Conservation (phyloP, 1,140 invertebrate species). For the Papilio dardanus region DNA sequence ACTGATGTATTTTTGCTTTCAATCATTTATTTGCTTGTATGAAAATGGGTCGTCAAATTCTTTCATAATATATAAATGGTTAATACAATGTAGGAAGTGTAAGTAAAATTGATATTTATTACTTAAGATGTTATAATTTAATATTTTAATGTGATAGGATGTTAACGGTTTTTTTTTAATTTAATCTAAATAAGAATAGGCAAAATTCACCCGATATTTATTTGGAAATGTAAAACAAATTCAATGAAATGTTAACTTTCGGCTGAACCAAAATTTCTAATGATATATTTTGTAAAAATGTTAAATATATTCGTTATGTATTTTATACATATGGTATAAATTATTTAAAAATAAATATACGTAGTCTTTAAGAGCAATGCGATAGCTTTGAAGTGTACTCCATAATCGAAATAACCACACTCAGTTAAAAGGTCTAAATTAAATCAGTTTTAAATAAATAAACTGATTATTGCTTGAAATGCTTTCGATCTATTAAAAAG, state of each 20-base stretch:
- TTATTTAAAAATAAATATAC: background rate
- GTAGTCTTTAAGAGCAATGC: background rate
- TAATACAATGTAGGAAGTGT: slow-evolving; percentile 6
- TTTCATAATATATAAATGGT: background rate
- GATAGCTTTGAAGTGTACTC: background rate
- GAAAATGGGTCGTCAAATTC: background rate
- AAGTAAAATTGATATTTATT: background rate
- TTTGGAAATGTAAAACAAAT: too few species aligned
- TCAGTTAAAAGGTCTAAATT: background rate
- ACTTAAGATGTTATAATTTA: background rate
- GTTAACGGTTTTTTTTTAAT: too few species aligned
- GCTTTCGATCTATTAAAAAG: background rate
- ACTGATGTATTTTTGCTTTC: background rate
- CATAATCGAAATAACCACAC: background rate
- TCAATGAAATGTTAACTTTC: too few species aligned
- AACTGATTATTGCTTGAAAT: background rate
- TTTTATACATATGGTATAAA: too few species aligned
- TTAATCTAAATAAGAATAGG: background rate
- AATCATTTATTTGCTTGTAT: slow-evolving; percentile 3
- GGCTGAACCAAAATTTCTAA: too few species aligned
- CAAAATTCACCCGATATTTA: background rate
- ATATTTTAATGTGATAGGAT: background rate
- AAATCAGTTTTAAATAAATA: background rate
- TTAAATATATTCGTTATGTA: too few species aligned
- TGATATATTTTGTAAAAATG: too few species aligned